phyloP scores from a whole-genome alignment of 2,797 vertebrate species.

The Enteromius fasciolatus region DNA sequence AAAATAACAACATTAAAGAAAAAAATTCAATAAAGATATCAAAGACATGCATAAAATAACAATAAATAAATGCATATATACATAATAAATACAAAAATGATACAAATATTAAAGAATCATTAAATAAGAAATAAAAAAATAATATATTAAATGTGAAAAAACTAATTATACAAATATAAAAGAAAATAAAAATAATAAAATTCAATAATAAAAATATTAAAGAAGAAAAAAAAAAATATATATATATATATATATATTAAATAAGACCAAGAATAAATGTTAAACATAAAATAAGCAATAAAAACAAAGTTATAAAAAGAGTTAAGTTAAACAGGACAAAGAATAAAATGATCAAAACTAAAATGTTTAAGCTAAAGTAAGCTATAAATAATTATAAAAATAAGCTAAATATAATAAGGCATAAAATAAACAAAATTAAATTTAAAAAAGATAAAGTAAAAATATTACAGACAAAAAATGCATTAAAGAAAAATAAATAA shows the following conservation, averaged over 20 bases:
- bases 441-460: neutral
- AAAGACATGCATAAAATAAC: neutral
- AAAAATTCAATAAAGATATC: accelerated
- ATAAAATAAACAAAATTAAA: neutral
- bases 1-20: neutral
- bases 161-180: neutral
- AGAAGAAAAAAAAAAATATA: neutral
- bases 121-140: neutral
- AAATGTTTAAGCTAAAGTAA: neutral
- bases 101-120: neutral
- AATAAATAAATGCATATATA: neutral
- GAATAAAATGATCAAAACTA: neutral
- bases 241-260: neutral
- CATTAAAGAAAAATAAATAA: neutral
- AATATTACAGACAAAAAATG: neutral
- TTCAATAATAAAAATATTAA: neutral
- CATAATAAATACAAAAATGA: too few species aligned
- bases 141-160: neutral
- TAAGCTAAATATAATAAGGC: neutral
- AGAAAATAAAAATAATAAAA: neutral
- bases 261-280: neutral
- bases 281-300: neutral
- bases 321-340: neutral
- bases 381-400: neutral
- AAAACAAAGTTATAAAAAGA: neutral